Base-by-base conservation (phyloP, 2,888 invertebrate species). In the Venustoraphidia nigricollis region DNA sequence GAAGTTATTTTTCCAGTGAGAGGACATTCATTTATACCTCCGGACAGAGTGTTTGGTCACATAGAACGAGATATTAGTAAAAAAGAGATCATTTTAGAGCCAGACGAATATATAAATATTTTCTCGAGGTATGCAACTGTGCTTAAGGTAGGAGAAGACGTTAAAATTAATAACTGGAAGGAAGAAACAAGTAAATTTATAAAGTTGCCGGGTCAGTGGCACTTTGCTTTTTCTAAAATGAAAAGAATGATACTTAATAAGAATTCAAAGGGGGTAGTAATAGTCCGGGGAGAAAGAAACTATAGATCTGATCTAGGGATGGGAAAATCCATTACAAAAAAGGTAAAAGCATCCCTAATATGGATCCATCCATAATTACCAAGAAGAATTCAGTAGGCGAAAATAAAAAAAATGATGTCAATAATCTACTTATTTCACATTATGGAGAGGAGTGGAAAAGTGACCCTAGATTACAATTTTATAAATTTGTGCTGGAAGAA, bases 11-110 rank as follows among this genome's bases (percentile, higher is more conserved):
- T 58, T 48, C 59, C 60, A 3, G 54, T 60, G 11, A 50, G 52
- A 2, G 59, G 60, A 9, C 58, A 60, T 50, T 57, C 56, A 3
- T 60, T 52, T 52, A 53, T 60, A 14, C 56, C 57, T 17, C 53
- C 57, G 27, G 57, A 61, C 47, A 44, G 56, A 10, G 49, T 60
- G 37, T 60, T 60, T 51, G 57, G 54, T 14, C 51, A 54, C 49
- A 60, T 58, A 35, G 58, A 59, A 50, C 53, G 50, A 51, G 51
- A 49, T 48, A 39, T 54, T 34, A 55, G 46, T 50, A 56, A 53
- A 39, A 51, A 51, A 40, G 45, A 52, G 36, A 48, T 43, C 38
- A 53, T 57, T 44, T 14, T 52, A 9, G 36, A 45, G 34, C 54
- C 54, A 11, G 44, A 53, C 36, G 50, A 54, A 43, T 56, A 57